A percentile compares a stretch with the other conserved stretches of the same genome.
phyloP scores from a whole-genome alignment of 2,888 invertebrate genomes.

The Macropis europaea region DNA sequence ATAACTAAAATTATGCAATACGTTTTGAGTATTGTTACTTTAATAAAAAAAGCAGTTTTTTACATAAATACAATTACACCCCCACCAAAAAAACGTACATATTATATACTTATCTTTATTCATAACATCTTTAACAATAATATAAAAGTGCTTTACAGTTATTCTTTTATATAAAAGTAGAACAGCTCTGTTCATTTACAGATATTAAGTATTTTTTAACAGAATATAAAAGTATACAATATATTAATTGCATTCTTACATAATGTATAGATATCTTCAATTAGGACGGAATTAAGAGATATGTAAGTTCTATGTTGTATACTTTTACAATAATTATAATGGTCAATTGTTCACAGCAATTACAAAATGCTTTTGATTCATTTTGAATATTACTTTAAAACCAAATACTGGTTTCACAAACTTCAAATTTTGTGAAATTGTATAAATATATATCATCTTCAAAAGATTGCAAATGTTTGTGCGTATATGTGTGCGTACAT shows the following conservation, averaged over 20 bases:
- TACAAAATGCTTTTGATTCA: not conserved
- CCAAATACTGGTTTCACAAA: not conserved
- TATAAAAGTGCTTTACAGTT: constrained; percentile 62
- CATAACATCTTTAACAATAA: constrained; percentile 59
- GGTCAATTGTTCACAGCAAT: constrained; percentile 8
- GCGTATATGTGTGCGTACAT: constrained; percentile 4
- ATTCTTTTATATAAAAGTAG: constrained; percentile 56
- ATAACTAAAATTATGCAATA: constrained; percentile 1
- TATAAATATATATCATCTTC: constrained; percentile 2
- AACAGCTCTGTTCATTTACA: constrained; percentile 48
- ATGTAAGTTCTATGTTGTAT: constrained; percentile 35
- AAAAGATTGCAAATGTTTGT: no score
- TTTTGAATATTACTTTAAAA: no score
- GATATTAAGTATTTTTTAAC: constrained; percentile 49
- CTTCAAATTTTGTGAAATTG: not conserved
- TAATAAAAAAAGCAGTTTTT: constrained; percentile 16
- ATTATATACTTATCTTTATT: constrained; percentile 57
- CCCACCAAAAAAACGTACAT: constrained; percentile 38
- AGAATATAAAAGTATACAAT: constrained; percentile 61
- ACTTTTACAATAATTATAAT: constrained; percentile 31
- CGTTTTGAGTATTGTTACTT: constrained; percentile 12
- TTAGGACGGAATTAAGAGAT: constrained; percentile 60
- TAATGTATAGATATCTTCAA: constrained; percentile 41
- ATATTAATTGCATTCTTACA: constrained; percentile 55
- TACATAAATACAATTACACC: constrained; percentile 41